A percentile compares a stretch with the other conserved stretches of the same genome.
These are phyloP conservation scores for Columbina picui DNA, from an alignment of 2,113 vertebrate genomes.

Conservation along the genomic window DNA sequence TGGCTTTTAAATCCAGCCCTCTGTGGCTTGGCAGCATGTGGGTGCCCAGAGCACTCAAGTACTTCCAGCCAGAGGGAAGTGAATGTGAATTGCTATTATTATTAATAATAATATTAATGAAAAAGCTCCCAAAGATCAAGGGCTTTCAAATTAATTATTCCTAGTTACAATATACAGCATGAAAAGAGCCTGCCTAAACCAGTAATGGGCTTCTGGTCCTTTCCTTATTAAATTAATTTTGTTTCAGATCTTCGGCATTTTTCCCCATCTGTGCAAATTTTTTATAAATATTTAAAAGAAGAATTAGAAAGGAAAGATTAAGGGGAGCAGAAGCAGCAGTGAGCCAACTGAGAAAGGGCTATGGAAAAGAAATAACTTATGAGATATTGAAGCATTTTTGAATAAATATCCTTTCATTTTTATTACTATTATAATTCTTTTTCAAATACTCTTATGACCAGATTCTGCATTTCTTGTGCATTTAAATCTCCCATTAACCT, in stretches of 20 bases:
- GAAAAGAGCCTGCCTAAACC: slow-evolving; percentile 42
- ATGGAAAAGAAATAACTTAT: not conserved
- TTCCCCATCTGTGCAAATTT: slow-evolving; percentile 15
- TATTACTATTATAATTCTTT: slow-evolving; percentile 7
- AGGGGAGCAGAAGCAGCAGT: slow-evolving; percentile 1
- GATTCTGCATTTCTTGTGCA: slow-evolving; percentile 13
- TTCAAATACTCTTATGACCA: slow-evolving; percentile 5
- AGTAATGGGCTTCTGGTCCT: slow-evolving; percentile 36
- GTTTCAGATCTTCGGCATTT: slow-evolving; percentile 34
- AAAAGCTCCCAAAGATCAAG: slow-evolving; percentile 48
- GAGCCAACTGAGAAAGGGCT: not conserved
- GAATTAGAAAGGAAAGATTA: slow-evolving; percentile 43
- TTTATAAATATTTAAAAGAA: slow-evolving; percentile 45
- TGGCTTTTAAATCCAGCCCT: not conserved
- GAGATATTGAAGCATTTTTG: slow-evolving; percentile 7
- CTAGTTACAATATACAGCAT: slow-evolving; percentile 42
- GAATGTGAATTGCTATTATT: slow-evolving; percentile 20
- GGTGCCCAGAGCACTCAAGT: not conserved
- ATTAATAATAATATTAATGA: slow-evolving; percentile 45
- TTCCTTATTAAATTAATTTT: slow-evolving; percentile 60
- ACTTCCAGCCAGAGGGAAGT: not conserved
- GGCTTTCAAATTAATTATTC: slow-evolving; percentile 60
- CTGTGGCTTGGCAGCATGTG: not conserved
- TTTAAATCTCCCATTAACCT: slow-evolving; percentile 41
- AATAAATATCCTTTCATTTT: slow-evolving; percentile 51